Evolutionary conservation across 2,888 invertebrate species (phyloP).

Genomic region (Diplazon laetatorius): DNA sequence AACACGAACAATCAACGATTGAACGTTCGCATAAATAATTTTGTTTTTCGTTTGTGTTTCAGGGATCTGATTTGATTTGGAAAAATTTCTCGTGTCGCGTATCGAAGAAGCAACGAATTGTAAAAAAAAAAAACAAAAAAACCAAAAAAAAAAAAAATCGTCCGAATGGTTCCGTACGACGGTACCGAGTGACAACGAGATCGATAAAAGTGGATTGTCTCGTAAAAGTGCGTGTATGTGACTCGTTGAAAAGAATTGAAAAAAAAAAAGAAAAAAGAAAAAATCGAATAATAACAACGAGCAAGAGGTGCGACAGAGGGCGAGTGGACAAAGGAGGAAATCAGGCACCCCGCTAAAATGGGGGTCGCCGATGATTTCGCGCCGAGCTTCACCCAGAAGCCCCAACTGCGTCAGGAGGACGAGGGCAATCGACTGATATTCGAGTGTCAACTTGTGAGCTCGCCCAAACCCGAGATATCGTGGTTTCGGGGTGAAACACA

Average conservation of each 20-base stretch:
- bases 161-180: constrained; percentile 74
- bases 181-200: constrained; percentile 51
- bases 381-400: constrained; percentile 99
- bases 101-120: no score
- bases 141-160: constrained; percentile 8
- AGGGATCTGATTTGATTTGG: no score
- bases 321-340: constrained; percentile 47
- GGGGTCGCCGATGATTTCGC: constrained; percentile 97
- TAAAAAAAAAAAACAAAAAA: not conserved
- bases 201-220: constrained; percentile 2
- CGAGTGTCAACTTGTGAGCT: constrained; percentile 94
- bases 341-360: constrained; percentile 83
- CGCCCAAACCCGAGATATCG: constrained; percentile 94
- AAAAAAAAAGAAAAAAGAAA: not conserved
- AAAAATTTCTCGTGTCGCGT: constrained; percentile 48
- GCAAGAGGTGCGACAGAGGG: constrained; percentile 13
- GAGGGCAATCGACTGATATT: constrained; percentile 97
- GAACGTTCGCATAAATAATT: no score
- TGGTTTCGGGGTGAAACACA: constrained; percentile 96
- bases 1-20: no score
- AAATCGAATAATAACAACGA: not conserved
- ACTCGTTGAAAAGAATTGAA: no score
- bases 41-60: no score
- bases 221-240: not conserved
- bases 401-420: constrained; percentile 97